These are phyloP conservation scores for Choristoneura rosaceana DNA, from an alignment of 2,888 invertebrate genomes.

Conservation along the genomic window DNA sequence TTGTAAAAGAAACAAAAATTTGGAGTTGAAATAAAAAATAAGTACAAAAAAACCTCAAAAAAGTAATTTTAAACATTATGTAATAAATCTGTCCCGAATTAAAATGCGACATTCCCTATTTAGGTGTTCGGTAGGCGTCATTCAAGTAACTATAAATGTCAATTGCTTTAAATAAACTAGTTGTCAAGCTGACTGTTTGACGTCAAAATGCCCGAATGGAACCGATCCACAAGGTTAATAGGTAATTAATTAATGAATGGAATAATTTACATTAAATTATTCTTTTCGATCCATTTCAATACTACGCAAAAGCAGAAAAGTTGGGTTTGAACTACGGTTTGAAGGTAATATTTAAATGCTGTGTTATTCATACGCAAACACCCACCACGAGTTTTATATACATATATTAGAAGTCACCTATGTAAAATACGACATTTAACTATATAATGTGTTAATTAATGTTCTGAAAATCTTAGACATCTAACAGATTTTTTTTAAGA, in stretches of 20 bases:
- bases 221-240: constrained; percentile 17
- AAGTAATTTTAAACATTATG: too few relatives aligned
- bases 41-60: too few relatives aligned
- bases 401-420: too few relatives aligned
- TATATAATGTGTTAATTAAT: too few relatives aligned
- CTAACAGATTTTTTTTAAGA: too few relatives aligned
- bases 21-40: too few relatives aligned
- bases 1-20: too few relatives aligned
- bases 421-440: too few relatives aligned
- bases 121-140: background rate
- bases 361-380: too few relatives aligned
- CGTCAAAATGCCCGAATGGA: constrained; percentile 28
- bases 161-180: background rate
- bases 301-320: background rate
- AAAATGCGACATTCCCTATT: constrained; percentile 1
- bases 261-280: constrained; percentile 16
- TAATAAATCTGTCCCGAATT: background rate
- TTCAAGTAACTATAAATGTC: background rate
- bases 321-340: background rate
- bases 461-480: too few relatives aligned
- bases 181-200: constrained; percentile 13
- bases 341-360: background rate
- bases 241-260: constrained; percentile 26
- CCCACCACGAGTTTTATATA: too few relatives aligned
- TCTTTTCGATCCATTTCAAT: background rate